phyloP scores from a whole-genome alignment of 2,113 vertebrate genomes.

The Charina bottae region DNA sequence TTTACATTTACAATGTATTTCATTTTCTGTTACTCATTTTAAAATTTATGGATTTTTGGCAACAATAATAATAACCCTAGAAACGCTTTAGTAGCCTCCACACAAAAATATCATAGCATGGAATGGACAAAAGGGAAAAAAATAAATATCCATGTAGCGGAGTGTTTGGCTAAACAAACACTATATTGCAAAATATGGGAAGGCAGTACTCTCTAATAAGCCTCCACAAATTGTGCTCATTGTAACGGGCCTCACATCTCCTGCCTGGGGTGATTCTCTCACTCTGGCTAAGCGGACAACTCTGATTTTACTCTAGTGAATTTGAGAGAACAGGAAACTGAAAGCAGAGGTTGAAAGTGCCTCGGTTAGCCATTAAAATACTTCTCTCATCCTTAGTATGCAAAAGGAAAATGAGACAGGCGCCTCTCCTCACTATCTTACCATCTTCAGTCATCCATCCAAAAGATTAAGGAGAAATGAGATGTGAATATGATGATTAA shows the following conservation, averaged over 20 bases:
- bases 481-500: not conserved
- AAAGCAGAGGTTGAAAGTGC: not conserved
- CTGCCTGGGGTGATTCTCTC: not conserved
- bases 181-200: not conserved
- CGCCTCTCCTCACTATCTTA: slow-evolving; percentile 26
- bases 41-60: not conserved
- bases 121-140: not conserved
- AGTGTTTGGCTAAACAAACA: not conserved
- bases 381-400: not conserved
- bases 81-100: not conserved
- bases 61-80: not conserved
- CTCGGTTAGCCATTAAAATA: slow-evolving; percentile 24
- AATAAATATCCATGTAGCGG: not conserved
- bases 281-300: not conserved
- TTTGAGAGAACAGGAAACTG: not conserved
- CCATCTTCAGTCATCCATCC: slow-evolving; percentile 1
- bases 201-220: not conserved
- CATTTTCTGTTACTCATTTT: not conserved
- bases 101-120: not conserved
- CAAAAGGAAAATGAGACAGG: not conserved
- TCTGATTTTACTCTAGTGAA: not conserved
- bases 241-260: not conserved
- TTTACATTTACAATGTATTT: not conserved
- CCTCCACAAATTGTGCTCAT: not conserved
- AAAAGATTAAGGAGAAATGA: slow-evolving; percentile 12